Percentiles rank a stretch among this genome's conserved stretches.
phyloP scores from a whole-genome alignment of 2,888 invertebrate genomes.

The Eupithecia dodoneata region DNA sequence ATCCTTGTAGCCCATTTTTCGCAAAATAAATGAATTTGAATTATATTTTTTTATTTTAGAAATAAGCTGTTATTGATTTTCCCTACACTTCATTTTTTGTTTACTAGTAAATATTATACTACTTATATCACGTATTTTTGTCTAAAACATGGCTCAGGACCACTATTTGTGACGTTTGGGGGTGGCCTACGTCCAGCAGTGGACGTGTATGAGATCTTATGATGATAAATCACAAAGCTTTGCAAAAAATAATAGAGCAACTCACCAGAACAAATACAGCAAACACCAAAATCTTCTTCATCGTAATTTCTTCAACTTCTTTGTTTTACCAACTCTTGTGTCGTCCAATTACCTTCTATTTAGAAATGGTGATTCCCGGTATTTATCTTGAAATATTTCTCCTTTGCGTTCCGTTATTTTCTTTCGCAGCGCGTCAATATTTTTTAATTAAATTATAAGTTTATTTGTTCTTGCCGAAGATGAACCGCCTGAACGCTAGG shows the following conservation, averaged over 20 bases:
- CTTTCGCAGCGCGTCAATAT: background rate
- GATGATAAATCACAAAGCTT: background rate
- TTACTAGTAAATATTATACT: too few species aligned
- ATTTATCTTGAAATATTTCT: background rate
- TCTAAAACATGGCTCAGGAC: background rate
- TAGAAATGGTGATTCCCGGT: background rate
- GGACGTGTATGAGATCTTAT: background rate
- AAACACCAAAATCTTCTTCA: conserved; percentile 44
- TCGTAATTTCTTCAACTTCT: conserved; percentile 33
- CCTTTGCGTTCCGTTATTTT: background rate
- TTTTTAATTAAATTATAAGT: background rate
- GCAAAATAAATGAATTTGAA: too few species aligned
- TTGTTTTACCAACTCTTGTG: background rate
- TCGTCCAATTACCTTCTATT: background rate
- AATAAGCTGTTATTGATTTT: too few species aligned
- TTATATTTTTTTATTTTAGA: too few species aligned
- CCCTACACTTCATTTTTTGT: too few species aligned
- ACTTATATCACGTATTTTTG: too few species aligned
- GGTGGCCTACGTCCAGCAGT: background rate
- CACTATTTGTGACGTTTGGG: background rate
- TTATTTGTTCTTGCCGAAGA: conserved; percentile 46
- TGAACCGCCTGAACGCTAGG: conserved; percentile 42
- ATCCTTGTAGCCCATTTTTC: too few species aligned
- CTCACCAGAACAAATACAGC: conserved; percentile 47
- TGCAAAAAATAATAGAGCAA: background rate